A percentile compares a stretch with the other conserved stretches of the same genome.
Evolutionary conservation across 2,888 invertebrate species (phyloP).

Genomic region (Brenthis daphne): DNA sequence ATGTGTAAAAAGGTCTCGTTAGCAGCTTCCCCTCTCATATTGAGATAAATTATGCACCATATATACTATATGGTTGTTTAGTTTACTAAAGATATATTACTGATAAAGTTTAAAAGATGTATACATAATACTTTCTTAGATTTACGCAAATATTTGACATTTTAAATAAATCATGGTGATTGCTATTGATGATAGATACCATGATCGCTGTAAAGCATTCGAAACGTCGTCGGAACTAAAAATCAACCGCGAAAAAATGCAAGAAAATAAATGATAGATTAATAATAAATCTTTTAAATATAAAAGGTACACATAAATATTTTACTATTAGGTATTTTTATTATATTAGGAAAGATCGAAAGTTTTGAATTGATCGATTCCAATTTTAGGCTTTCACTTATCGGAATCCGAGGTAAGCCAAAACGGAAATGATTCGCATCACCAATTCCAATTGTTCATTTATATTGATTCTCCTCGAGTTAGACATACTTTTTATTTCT

Average conservation of each 20-base stretch:
- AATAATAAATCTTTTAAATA: no score
- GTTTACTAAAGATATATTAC: constrained; percentile 3
- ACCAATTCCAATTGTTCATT: constrained; percentile 24
- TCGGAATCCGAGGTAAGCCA: constrained; percentile 16
- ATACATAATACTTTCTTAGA: no score
- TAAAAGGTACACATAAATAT: no score
- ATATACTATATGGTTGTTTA: background rate
- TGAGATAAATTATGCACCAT: constrained; percentile 46
- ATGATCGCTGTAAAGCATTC: no score
- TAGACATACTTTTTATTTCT: background rate
- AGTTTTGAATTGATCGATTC: constrained; percentile 10
- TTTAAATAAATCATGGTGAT: no score
- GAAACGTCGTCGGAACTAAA: no score
- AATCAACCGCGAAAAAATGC: no score
- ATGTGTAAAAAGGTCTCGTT: constrained; percentile 53
- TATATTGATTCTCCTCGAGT: constrained; percentile 27
- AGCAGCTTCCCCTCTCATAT: constrained; percentile 49
- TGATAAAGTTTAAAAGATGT: background rate
- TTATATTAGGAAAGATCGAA: background rate
- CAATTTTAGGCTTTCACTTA: constrained; percentile 10
- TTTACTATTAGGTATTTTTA: background rate
- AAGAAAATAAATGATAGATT: no score
- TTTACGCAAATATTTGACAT: no score
- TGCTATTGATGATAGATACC: no score
- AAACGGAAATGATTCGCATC: constrained; percentile 23